These are phyloP conservation scores for Holothuria scabra DNA, from an alignment of 53 echinoderm and acorn worm species.

Conservation along the genomic window DNA sequence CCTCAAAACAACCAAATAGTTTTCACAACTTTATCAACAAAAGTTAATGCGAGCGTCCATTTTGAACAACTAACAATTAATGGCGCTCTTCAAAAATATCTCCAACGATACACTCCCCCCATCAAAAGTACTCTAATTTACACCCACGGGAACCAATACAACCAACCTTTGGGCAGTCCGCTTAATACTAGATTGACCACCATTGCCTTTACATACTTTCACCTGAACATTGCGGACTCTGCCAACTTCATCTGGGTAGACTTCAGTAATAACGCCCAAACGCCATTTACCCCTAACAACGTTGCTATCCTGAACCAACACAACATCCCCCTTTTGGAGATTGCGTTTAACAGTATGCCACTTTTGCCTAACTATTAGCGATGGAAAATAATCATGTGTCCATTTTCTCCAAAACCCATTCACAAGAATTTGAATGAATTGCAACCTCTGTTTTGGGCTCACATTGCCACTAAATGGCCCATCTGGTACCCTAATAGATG, in stretches of 20 bases:
- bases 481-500: conserved; percentile 46
- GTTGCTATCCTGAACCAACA: conserved; percentile 57
- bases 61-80: no score
- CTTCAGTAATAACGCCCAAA: background rate
- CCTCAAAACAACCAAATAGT: no score
- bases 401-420: conserved; percentile 62
- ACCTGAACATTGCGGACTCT: conserved; percentile 24
- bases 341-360: conserved; percentile 52
- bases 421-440: conserved; percentile 56
- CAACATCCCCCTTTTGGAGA: conserved; percentile 50
- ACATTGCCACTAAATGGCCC: conserved; percentile 50
- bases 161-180: conserved; percentile 24
- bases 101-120: conserved; percentile 28
- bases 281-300: conserved; percentile 38
- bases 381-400: conserved; percentile 60
- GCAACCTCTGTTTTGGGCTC: conserved; percentile 45
- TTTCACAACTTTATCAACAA: no score
- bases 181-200: conserved; percentile 9
- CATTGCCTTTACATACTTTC: background rate
- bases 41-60: no score
- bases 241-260: conserved; percentile 5
- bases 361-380: conserved; percentile 55
- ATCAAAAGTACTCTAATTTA: background rate
- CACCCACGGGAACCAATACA: conserved; percentile 21
- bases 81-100: no score